Base-by-base conservation (phyloP, 2,888 invertebrate species). In the Mesorhabditis spiculigera region DNA sequence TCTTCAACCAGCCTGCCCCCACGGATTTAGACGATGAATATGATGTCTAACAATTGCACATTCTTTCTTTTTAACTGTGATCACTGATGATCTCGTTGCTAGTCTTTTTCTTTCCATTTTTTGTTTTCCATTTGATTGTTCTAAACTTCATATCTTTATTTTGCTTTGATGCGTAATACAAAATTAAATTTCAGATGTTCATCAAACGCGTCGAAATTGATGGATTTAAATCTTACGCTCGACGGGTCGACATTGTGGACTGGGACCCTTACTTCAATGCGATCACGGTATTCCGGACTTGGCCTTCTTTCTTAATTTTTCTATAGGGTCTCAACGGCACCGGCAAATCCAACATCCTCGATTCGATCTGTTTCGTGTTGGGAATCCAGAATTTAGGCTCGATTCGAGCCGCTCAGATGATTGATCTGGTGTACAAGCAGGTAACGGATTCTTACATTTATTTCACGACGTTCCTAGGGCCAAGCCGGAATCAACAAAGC, bases 211-310 rank as follows among this genome's bases (percentile, higher is more conserved):
- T 97, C 81, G 90, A 93, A 50, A 88, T 98, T 66, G 96, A 98
- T 86, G 98, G 98, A 65, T 98, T 99, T 86, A 98, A 98, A 88
- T 97, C 97, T 0, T 98, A 98, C 85, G 95, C 95, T 0, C 91
- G 92, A 79, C 89, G 93, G 78, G 94, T 94, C 0, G 94, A 94
- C 91, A 91, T 97, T 67, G 91, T 91, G 75, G 93, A 92, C 3
- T 98, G 97, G 86, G 97, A 98, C 88, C 90, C 90, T 0, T 91
- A 93, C 87, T 98, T 98, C 86, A 98, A 97, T 85, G 98, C 97
- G 4, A 97, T 98, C 69, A 97, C 97, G 13, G 98, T 72, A 71
- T 28, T 65, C 67, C 65, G 68, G 71, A 44, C 65, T 68, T 2
- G 68, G 67, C 65, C 68, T 43, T 63, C 4, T 50, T 4, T 63